phyloP scores from a whole-genome alignment of 64 coral and sea anemone species.

The Trachythela sp. region DNA sequence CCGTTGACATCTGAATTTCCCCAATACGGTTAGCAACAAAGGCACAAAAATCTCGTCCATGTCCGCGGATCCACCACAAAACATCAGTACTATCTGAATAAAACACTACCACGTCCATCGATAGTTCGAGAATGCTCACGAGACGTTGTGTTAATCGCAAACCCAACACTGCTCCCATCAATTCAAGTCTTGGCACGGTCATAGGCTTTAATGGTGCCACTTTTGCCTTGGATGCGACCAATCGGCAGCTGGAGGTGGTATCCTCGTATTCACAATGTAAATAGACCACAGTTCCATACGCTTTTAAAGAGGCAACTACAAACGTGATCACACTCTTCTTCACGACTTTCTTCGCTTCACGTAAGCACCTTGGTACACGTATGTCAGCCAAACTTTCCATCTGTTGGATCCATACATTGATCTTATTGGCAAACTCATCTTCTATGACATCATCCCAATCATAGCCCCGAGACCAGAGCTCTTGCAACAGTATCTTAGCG shows the following conservation, averaged over 20 bases:
- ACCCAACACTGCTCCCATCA: not conserved
- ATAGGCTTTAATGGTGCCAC: too few relatives aligned
- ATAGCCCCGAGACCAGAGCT: conserved; percentile 6
- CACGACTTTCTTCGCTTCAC: not conserved
- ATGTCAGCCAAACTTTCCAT: not conserved
- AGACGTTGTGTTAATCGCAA: not conserved
- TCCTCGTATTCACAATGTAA: too few relatives aligned
- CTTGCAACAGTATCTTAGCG: conserved; percentile 31
- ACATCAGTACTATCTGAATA: conserved; percentile 55
- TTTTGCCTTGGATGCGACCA: too few relatives aligned
- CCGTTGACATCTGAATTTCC: not conserved
- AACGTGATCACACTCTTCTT: conserved; percentile 4
- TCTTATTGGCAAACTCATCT: conserved; percentile 18
- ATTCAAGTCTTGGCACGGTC: not conserved
- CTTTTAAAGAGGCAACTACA: conserved; percentile 17
- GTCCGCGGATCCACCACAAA: conserved; percentile 51
- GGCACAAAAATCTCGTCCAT: conserved; percentile 38
- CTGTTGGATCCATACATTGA: not conserved
- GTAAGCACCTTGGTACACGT: conserved; percentile 3
- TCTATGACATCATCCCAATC: conserved; percentile 29
- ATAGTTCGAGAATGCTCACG: not conserved
- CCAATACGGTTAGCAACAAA: conserved; percentile 30
- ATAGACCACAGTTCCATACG: not conserved
- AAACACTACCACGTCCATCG: not conserved
- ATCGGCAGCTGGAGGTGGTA: too few relatives aligned